Percentiles rank a stretch among this genome's conserved stretches.
Conservation (phyloP, 2,797 vertebrate genomes). For the Labeo calbasu region DNA sequence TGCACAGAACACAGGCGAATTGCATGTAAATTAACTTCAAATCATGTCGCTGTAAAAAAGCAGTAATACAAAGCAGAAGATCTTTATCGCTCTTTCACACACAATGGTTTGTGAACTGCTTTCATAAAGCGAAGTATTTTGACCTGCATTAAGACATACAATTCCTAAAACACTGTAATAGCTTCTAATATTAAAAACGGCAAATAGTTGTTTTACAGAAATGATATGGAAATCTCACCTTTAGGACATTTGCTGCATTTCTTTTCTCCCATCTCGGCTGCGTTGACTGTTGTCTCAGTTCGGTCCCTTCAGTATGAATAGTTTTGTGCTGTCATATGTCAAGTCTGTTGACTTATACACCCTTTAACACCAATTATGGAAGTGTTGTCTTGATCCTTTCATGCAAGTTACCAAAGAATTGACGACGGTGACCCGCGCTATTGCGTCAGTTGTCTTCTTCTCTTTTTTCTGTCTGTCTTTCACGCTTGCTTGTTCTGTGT, state of each 20-base stretch:
- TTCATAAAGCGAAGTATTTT: background rate
- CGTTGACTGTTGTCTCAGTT: background rate
- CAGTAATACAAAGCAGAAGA: background rate
- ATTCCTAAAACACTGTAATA: background rate
- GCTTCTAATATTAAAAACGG: background rate
- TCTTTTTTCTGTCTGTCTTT: background rate
- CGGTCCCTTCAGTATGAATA: background rate
- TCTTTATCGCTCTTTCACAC: background rate
- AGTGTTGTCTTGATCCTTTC: background rate
- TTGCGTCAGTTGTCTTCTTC: background rate
- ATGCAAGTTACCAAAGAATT: background rate
- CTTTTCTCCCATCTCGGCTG: background rate
- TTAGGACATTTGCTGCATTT: conserved; percentile 9
- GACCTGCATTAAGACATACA: background rate
- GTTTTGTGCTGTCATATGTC: background rate
- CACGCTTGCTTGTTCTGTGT: background rate
- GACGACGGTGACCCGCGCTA: background rate
- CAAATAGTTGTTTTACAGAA: background rate
- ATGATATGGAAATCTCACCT: conserved; percentile 20
- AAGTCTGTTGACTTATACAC: background rate
- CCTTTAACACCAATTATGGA: background rate
- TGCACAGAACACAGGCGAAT: background rate
- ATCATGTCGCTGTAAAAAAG: background rate
- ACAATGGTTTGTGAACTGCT: background rate
- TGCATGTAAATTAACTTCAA: background rate